These are phyloP conservation scores for Drosophila paulistorum DNA, from an alignment of 1,140 invertebrate genomes.

Conservation along the genomic window DNA sequence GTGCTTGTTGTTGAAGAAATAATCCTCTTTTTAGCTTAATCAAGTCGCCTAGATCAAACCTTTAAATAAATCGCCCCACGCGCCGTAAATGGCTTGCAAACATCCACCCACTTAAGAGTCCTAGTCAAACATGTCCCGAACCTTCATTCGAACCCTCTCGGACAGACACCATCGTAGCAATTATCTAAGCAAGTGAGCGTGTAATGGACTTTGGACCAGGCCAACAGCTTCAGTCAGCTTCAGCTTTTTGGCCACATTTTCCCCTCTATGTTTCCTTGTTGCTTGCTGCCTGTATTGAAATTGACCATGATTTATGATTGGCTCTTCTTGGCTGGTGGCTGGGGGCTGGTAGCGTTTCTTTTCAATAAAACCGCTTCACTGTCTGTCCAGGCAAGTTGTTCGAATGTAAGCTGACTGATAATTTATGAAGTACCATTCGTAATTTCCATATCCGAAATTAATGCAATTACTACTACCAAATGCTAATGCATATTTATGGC, in stretches of 20 bases:
- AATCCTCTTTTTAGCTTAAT: not conserved
- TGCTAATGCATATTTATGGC: constrained; percentile 71
- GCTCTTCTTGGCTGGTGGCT: constrained; percentile 19
- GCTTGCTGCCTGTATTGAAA: constrained; percentile 53
- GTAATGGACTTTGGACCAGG: too few species aligned
- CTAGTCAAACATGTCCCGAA: not conserved
- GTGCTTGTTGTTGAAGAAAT: not conserved
- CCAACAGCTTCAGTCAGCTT: too few species aligned
- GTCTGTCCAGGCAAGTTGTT: constrained; percentile 44
- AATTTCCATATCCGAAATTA: constrained; percentile 51
- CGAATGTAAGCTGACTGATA: constrained; percentile 8
- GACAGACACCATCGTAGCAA: too few species aligned
- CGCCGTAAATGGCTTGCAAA: constrained; percentile 10
- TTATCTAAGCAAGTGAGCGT: too few species aligned
- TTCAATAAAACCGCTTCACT: constrained; percentile 60
- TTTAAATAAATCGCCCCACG: constrained; percentile 9
- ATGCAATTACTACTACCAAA: constrained; percentile 41
- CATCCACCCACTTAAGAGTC: constrained; percentile 1
- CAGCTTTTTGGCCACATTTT: too few species aligned
- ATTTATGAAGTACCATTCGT: constrained; percentile 67
- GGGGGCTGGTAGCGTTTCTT: constrained; percentile 29
- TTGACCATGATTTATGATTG: constrained; percentile 74
- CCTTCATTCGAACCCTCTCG: too few species aligned
- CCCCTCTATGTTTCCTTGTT: constrained; percentile 22
- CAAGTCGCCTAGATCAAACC: constrained; percentile 7